Evolutionary conservation across 1,140 invertebrate genomes (phyloP), one percentile per base, ranked within the genome.

Genomic region (Listronotus bonariensis): DNA sequence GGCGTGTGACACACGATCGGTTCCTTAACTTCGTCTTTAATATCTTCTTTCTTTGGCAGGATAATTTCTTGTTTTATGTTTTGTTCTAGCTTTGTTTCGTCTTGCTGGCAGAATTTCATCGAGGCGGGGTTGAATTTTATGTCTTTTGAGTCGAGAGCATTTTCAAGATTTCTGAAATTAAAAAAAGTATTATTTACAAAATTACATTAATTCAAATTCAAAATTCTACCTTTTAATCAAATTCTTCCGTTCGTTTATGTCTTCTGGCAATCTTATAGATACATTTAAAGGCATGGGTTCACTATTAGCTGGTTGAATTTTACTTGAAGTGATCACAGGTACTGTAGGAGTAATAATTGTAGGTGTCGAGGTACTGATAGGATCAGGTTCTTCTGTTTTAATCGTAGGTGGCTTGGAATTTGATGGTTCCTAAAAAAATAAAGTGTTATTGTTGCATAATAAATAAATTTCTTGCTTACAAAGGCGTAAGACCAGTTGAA

Each of bases 61-160:
- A 51, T 31, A 42, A 79, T 75, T 55, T 81, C 78, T 51, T 80
- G 80, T 18, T 80, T 79, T 38, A 78, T 78, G 0, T 78, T 64
- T 11, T 48, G 11, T 34, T 73, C 68, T 38, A 62, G 67, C 40
- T 65, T 65, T 20, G 48, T 60, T 58, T 74, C 68, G 56, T 65
- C 42, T 62, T 65, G 31, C n/a, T 65, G 62, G 20, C 32, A 43
- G 42, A 58, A 57, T 32, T 69, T 70, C 6, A 72, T 43, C 8
- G 61, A 20, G 32, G 71, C 68, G 32, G 69, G 60, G 26, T 69
- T 68, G 60, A 71, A 72, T 65, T 72, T 74, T 26, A 75, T 43
- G 10, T 76, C 74, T 51, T 73, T 72, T 11, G 54, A 15, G 34
- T 75, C 73, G 45, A 66, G 17, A 31, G 55, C 31, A 12, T 26